Evolutionary conservation across 2,888 invertebrate species (phyloP), one percentile per base, ranked within the genome.

Genomic region (Subacronicta megacephala): DNA sequence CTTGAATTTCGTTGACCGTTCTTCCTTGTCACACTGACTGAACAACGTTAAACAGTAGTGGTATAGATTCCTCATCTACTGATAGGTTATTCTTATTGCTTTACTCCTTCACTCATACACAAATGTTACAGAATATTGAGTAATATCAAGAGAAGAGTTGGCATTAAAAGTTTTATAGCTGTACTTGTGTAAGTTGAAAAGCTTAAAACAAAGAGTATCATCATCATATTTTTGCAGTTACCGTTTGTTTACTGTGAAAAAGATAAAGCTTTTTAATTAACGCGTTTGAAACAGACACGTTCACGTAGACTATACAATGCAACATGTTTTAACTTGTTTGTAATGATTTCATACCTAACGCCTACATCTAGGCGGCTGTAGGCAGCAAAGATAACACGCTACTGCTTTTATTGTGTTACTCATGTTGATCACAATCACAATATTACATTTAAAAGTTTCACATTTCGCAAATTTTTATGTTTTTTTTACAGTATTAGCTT

Each of bases 1-100:
- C 76, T 81, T 82, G 80, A 77, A 80, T 85, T 84, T 83, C 78
- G 81, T 82, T 79, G 76, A 74, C 73, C 72, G 71, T 75, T 73
- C 75, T 79, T 80, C 80, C 76, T 76, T 75, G 72, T 78, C 70
- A 72, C 62, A 71, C 64, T 69, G 74, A 73, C 58, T 75, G 75
- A 67, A 47, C 61, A 69, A 36, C 45, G 55, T 56, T 50, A 40
- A 51, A 57, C 38, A 52, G 47, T 60, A 29, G 40, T 47, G n/a
- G n/a, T 37, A 54, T 49, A 64, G 49, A 70, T 59, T 46, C 42
- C 46, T 31, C 33, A 18, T 41, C 33, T 18, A 16, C 41, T 40
- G 33, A 53, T 53, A 57, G 15, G 9, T 7, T 29, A 4, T 33
- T 16, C 13, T 42, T 31, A 44, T 46, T 45, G 13, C 10, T 15